Evolutionary conservation across 64 coral and sea anemone genomes (phyloP).

Genomic region (Acropora tenuis): DNA sequence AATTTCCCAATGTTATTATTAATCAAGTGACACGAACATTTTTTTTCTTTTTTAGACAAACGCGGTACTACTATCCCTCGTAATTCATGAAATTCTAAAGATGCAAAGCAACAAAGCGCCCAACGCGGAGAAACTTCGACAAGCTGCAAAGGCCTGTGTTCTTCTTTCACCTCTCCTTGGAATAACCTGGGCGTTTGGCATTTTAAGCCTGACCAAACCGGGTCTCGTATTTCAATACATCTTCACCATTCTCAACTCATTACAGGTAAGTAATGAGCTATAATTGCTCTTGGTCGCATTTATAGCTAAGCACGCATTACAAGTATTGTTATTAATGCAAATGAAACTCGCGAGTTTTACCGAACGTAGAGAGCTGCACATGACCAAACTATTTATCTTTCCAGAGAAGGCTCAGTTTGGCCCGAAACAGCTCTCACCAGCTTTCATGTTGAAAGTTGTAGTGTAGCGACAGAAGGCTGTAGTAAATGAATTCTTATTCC

Average conservation of each 20-base stretch:
- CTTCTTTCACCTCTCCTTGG: slow-evolving; percentile 51
- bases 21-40: not conserved
- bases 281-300: too few relatives aligned
- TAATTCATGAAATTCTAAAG: slow-evolving; percentile 53
- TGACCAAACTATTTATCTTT: too few relatives aligned
- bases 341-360: too few relatives aligned
- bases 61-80: slow-evolving; percentile 13
- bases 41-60: slow-evolving; percentile 40
- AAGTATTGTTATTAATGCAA: too few relatives aligned
- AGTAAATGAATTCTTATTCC: too few relatives aligned
- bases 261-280: slow-evolving; percentile 28
- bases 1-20: not conserved
- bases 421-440: too few relatives aligned
- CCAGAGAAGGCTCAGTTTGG: too few relatives aligned
- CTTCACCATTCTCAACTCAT: slow-evolving; percentile 66
- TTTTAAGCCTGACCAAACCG: slow-evolving; percentile 42
- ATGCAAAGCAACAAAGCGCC: slow-evolving; percentile 48
- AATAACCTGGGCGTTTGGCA: slow-evolving; percentile 48
- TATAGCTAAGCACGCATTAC: too few relatives aligned
- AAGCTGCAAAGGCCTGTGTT: slow-evolving; percentile 20
- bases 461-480: too few relatives aligned
- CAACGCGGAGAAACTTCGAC: not conserved
- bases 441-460: too few relatives aligned
- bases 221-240: slow-evolving; percentile 66
- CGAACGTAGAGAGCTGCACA: too few relatives aligned